Base-by-base conservation (phyloP, 2,888 invertebrate species). In the Timema podura region DNA sequence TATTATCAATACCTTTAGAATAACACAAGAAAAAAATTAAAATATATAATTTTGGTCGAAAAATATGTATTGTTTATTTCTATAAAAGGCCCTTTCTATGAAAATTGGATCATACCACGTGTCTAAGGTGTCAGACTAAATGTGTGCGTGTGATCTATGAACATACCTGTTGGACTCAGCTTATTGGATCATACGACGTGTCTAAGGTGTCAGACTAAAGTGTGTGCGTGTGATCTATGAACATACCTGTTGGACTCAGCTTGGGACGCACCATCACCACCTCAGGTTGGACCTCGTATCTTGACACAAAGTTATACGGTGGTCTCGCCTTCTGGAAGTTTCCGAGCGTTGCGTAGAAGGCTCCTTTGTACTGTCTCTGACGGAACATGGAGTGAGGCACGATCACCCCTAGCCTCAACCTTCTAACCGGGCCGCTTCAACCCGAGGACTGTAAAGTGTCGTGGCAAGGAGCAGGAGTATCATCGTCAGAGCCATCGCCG, bases 351-450 rank as follows among this genome's bases (percentile, higher is more conserved):
- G 61, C 30, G 61, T 13, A 6, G 30, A 61, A 30, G 30, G 61
- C 61, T 3, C 61, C 61, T 30, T 45, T 30, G 44, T 61, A 61
- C 44, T 61, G 61, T 11, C 61, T 30, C 61, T 44, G 30, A 8
- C 61, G 61, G 61, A 61, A 61, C 61, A 61, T 61, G 61, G 61
- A 61, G 61, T 61, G 61, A 3, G 61, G 61, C 61, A 61, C 61
- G 11, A 61, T 45, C 6, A 61, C 61, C 0, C 61, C 61, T 13
- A 61, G 5, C 5, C 61, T 30, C 61, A 61, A 30, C 6, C 61
- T 5, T 30, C 30, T 30, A 5, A 44, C 11, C 61, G 44, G 51
- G 51, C 3, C 51, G 30, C 30, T 30, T 30, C 30, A 1, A 3
- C 30, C 30, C 30, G 30, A 30, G 30, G 30, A 30, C 30, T 30